Evolutionary conservation across 2,113 vertebrate species (phyloP).

Genomic region (Psammodynastes pulverulentus): DNA sequence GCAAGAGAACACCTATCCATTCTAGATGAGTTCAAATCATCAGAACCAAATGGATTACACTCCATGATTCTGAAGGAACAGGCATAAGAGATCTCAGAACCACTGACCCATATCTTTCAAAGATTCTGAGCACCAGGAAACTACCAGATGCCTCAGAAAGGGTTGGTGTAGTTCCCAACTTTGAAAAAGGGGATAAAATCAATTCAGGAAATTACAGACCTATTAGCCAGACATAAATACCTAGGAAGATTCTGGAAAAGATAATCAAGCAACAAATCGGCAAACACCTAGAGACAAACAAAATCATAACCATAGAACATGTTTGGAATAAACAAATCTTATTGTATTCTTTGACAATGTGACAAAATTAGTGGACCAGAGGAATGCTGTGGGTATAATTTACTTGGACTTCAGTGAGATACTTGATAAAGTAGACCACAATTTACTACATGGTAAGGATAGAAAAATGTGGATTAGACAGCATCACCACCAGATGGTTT

Average conservation of each 20-base stretch:
- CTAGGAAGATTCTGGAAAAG: not conserved
- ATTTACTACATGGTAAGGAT: no score
- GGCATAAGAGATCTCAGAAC: not conserved
- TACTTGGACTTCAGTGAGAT: no score
- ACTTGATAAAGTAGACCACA: no score
- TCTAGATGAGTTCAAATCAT: not conserved
- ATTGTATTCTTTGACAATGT: no score
- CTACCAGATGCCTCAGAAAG: not conserved
- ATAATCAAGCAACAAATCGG: no score
- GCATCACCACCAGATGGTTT: no score
- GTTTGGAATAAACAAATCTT: no score
- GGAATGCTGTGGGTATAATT: no score
- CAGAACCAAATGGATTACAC: not conserved
- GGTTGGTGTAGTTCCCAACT: not conserved
- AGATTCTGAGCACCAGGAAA: not conserved
- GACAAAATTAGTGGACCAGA: no score
- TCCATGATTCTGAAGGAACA: not conserved
- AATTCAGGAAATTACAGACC: not conserved
- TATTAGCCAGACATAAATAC: not conserved
- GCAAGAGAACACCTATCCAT: not conserved
- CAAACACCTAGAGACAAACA: no score
- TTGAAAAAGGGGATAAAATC: not conserved
- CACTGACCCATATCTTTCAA: not conserved
- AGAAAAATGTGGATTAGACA: no score
- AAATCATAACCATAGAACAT: no score